These are phyloP conservation scores for Drosophila neoperkinsi DNA, from an alignment of 2,888 invertebrate genomes.

Conservation along the genomic window DNA sequence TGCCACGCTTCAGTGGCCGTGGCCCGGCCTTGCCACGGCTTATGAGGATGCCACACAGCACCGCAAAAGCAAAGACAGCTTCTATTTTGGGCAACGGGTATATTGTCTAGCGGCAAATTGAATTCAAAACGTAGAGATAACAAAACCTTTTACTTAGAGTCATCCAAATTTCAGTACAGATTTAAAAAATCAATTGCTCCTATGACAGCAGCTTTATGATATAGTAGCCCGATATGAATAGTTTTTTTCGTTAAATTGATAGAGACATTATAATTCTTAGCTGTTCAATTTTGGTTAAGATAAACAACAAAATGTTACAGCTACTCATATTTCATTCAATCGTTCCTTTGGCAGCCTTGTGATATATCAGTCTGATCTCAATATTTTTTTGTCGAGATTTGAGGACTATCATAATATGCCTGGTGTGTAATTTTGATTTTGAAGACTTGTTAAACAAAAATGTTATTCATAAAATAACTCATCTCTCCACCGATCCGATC, in stretches of 20 bases:
- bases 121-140: background rate
- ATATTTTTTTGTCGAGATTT: too few species aligned
- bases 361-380: too few species aligned
- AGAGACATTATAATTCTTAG: too few species aligned
- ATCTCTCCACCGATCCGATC: too few species aligned
- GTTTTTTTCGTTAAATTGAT: too few species aligned
- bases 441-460: too few species aligned
- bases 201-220: background rate
- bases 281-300: background rate
- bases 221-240: too few species aligned
- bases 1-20: slow-evolving; percentile 63
- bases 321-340: too few species aligned
- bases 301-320: background rate
- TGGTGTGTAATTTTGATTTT: too few species aligned
- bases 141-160: background rate
- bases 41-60: slow-evolving; percentile 48
- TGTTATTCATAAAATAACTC: too few species aligned
- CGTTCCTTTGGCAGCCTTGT: too few species aligned
- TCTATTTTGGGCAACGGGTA: slow-evolving; percentile 31
- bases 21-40: slow-evolving; percentile 27
- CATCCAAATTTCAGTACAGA: background rate
- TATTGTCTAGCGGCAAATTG: background rate
- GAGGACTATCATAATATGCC: too few species aligned
- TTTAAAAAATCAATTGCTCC: background rate
- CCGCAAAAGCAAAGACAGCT: slow-evolving; percentile 59